A percentile compares a stretch with the other conserved stretches of the same genome.
Conservation (phyloP, 2,113 vertebrate genomes). For the Brevimyrus niger region DNA sequence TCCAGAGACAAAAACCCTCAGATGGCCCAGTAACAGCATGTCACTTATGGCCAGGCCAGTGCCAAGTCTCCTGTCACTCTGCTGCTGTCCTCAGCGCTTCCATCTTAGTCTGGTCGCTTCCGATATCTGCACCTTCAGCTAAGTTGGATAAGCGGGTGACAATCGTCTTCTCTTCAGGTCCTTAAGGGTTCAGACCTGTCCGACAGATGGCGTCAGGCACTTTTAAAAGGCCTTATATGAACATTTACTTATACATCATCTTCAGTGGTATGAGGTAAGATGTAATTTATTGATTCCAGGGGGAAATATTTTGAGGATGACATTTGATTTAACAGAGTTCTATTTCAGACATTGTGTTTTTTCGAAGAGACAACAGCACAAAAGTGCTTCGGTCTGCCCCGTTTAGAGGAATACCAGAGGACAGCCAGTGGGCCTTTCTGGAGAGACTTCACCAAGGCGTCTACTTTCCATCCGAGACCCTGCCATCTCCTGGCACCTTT, state of each 20-base stretch:
- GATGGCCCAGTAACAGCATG: neutral
- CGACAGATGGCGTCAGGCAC: neutral
- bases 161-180: neutral
- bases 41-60: neutral
- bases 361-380: neutral
- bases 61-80: neutral
- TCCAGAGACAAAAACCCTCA: neutral
- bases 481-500: neutral
- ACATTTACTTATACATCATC: neutral
- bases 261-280: neutral
- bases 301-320: neutral
- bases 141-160: neutral
- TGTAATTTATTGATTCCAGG: neutral
- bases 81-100: neutral
- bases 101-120: neutral
- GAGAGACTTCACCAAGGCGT: neutral
- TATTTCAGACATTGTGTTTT: neutral
- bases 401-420: neutral
- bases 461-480: neutral
- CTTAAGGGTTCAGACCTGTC: neutral
- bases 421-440: neutral
- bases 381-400: neutral
- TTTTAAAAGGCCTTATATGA: neutral
- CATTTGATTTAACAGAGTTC: neutral
- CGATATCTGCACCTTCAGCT: neutral